A percentile compares a stretch with the other conserved stretches of the same genome.
These are phyloP conservation scores for Dascillus cervinus DNA, from an alignment of 2,888 invertebrate species.

Conservation along the genomic window DNA sequence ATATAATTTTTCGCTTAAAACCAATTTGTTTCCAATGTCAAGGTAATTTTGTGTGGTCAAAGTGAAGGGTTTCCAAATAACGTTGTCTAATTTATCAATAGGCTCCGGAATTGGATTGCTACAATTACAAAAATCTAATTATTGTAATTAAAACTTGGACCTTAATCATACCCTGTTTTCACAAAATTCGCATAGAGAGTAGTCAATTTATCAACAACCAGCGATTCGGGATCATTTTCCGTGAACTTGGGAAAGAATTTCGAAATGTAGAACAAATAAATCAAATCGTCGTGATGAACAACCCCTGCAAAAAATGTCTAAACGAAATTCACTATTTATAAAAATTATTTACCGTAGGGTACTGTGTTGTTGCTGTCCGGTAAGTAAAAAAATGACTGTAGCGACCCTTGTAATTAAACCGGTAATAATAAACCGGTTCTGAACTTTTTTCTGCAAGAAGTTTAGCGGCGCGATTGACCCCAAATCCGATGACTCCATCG, in stretches of 20 bases:
- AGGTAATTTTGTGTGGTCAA: slow-evolving; percentile 27
- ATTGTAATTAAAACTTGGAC: not conserved
- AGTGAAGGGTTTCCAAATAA: slow-evolving; percentile 27
- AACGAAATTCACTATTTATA: slow-evolving; percentile 1
- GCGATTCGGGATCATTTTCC: slow-evolving; percentile 31
- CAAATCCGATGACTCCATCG: slow-evolving; percentile 53
- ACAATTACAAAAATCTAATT: slow-evolving; percentile 10
- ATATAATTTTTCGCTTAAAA: slow-evolving; percentile 25
- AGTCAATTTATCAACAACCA: slow-evolving; percentile 35
- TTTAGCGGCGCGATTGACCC: slow-evolving; percentile 53
- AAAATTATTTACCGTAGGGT: slow-evolving; percentile 19
- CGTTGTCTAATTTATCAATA: slow-evolving; percentile 8
- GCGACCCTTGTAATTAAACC: slow-evolving; percentile 54
- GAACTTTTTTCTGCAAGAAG: slow-evolving; percentile 50
- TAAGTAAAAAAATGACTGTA: slow-evolving; percentile 49
- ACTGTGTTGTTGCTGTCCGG: slow-evolving; percentile 40
- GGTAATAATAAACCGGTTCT: slow-evolving; percentile 53
- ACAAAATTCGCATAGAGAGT: slow-evolving; percentile 40
- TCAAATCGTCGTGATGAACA: slow-evolving; percentile 42
- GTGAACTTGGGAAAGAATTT: slow-evolving; percentile 28
- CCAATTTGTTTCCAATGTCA: slow-evolving; percentile 24
- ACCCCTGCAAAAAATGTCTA: slow-evolving; percentile 22
- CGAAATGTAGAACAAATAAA: slow-evolving; percentile 38
- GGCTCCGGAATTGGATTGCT: slow-evolving; percentile 38
- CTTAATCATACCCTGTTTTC: slow-evolving; percentile 28